Conservation (phyloP, 2,797 vertebrate genomes). For the Pitangus sulphuratus region DNA sequence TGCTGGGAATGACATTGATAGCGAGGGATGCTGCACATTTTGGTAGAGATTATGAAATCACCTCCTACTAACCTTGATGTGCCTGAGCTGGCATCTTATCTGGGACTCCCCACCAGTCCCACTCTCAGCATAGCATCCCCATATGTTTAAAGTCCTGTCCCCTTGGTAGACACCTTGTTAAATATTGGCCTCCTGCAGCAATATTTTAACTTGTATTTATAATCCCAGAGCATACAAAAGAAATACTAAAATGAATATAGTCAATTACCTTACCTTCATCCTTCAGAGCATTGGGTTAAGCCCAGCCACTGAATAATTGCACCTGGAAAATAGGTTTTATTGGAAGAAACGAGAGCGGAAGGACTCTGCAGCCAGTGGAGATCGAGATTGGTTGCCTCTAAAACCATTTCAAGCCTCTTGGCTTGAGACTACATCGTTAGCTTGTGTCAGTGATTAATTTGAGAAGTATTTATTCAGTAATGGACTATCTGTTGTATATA, state of each 20-base stretch:
- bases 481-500: background rate
- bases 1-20: background rate
- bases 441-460: background rate
- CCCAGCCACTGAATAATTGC: constrained; percentile 36
- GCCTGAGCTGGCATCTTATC: background rate
- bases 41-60: background rate
- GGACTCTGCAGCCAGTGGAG: background rate
- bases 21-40: background rate
- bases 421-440: background rate
- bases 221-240: constrained; percentile 14
- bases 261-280: constrained; percentile 53
- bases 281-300: constrained; percentile 34
- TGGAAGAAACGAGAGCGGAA: background rate
- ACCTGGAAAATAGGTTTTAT: constrained; percentile 16
- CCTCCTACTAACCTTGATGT: background rate
- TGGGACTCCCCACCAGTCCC: background rate
- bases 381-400: background rate
- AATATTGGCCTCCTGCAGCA: background rate
- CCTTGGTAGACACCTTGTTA: background rate
- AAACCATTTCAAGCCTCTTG: background rate
- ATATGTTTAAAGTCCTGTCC: background rate
- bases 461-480: background rate
- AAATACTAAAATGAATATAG: constrained; percentile 48
- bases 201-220: constrained; percentile 29
- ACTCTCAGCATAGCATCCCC: background rate